A percentile compares a stretch with the other conserved stretches of the same genome.
Conservation (phyloP, 2,888 invertebrate genomes). For the Acanthopleura granulata region DNA sequence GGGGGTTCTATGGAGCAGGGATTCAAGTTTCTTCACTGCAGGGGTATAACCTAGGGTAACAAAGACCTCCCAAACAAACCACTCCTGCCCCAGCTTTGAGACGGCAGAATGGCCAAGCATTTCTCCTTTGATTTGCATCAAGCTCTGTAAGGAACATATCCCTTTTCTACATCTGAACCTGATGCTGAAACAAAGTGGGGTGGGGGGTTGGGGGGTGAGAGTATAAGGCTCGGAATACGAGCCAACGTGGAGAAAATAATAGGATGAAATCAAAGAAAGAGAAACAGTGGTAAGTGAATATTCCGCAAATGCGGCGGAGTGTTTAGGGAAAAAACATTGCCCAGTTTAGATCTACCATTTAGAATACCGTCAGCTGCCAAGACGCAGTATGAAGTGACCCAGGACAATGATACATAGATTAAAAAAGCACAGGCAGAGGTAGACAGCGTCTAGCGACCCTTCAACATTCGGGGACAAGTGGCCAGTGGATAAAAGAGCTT, state of each 20-base stretch:
- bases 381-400: not conserved
- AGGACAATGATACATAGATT: slow-evolving; percentile 2
- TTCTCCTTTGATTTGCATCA: slow-evolving; percentile 15
- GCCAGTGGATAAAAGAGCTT: too few species aligned
- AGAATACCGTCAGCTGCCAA: not conserved
- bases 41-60: not conserved
- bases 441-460: not conserved
- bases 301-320: not conserved
- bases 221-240: not conserved
- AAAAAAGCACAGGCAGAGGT: not conserved
- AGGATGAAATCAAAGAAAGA: not conserved
- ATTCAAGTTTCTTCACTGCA: not conserved
- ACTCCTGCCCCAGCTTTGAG: not conserved
- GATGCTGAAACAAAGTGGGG: not conserved
- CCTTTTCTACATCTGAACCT: not conserved
- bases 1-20: not conserved
- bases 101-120: not conserved
- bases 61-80: not conserved
- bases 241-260: not conserved
- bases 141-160: not conserved
- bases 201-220: too few species aligned
- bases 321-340: slow-evolving; percentile 3
- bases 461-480: too few species aligned
- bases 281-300: not conserved
- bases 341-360: not conserved